Evolutionary conservation across 2,113 vertebrate species (phyloP).

Genomic region (Illadopsis cleaveri): DNA sequence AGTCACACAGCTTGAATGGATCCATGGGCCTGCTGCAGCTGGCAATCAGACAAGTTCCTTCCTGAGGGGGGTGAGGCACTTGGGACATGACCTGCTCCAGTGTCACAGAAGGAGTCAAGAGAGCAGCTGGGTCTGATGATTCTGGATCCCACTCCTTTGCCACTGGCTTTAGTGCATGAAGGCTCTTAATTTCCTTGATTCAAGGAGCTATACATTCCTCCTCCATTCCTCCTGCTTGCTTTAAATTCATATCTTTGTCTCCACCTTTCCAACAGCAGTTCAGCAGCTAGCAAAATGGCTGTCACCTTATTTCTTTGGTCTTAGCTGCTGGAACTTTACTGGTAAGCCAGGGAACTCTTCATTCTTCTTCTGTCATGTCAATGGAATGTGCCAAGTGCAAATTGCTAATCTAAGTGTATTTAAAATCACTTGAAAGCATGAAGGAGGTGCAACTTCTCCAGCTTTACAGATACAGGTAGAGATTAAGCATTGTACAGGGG

Average conservation of each 20-base stretch:
- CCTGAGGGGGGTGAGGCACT: background rate
- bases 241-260: background rate
- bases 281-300: background rate
- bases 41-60: background rate
- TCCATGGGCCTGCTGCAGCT: background rate
- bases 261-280: background rate
- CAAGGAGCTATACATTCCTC: background rate
- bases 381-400: background rate
- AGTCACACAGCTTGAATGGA: accelerated
- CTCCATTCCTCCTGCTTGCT: background rate
- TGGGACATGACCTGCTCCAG: background rate
- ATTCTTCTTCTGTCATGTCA: background rate
- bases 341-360: background rate
- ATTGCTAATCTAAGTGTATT: background rate
- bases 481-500: background rate
- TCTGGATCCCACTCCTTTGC: background rate
- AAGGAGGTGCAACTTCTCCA: background rate
- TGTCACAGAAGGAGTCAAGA: background rate
- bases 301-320: background rate
- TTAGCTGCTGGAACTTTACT: background rate
- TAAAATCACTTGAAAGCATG: background rate
- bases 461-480: background rate
- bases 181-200: background rate
- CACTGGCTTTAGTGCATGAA: background rate
- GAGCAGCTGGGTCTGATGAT: background rate